phyloP scores from a whole-genome alignment of 23 tunicate species.

The Styela plicata region DNA sequence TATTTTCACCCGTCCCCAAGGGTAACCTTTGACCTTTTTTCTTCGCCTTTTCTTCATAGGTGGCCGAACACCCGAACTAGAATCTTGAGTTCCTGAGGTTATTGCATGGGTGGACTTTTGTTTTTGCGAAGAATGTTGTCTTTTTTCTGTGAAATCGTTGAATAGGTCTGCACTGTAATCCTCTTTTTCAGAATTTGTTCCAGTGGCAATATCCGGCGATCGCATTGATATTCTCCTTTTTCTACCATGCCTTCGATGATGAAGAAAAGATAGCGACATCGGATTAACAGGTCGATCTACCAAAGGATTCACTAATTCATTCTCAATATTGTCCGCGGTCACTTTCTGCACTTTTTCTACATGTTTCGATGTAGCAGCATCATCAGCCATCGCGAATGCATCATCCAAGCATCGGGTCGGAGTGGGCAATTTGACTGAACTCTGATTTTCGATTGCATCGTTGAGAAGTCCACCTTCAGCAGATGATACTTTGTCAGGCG shows the following conservation, averaged over 20 bases:
- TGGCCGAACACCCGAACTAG: constrained; percentile 3
- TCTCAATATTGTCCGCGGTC: not conserved
- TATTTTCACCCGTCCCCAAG: constrained; percentile 64
- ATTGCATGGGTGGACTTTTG: not conserved
- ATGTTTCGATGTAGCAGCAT: not conserved
- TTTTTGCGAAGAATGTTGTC: not conserved
- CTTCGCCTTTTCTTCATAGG: constrained; percentile 36
- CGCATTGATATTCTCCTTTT: constrained; percentile 7
- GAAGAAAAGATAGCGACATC: not conserved
- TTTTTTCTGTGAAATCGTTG: not conserved
- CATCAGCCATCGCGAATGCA: constrained; percentile 8
- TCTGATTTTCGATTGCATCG: not conserved
- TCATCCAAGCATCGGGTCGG: not conserved
- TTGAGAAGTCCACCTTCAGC: not conserved
- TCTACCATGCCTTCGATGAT: not conserved
- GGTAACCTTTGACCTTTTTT: constrained; percentile 75
- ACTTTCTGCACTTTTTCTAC: not conserved
- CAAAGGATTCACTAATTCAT: not conserved
- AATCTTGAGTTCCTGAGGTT: not conserved
- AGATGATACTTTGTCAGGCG: not conserved
- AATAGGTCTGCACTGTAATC: not conserved
- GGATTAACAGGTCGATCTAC: not conserved
- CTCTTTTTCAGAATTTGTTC: constrained; percentile 1
- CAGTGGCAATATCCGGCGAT: not conserved
- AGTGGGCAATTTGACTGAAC: not conserved